Conservation (phyloP, 2,113 vertebrate genomes). For the Myiagra hebetior region DNA sequence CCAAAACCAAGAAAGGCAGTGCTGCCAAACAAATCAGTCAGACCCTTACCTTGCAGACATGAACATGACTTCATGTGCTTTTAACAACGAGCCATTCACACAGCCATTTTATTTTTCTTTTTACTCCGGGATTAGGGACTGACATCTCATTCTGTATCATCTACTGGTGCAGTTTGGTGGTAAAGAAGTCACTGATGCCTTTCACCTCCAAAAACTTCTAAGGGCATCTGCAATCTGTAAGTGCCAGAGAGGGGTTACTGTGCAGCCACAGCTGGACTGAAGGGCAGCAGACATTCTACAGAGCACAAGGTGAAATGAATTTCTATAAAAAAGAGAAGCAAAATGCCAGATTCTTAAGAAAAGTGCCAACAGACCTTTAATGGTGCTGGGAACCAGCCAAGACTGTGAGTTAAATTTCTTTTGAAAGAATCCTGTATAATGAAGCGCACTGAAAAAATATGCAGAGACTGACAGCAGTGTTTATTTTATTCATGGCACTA, state of each 20-base stretch:
- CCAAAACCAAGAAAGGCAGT: neutral
- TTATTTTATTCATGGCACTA: slow-evolving; percentile 51
- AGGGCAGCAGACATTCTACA: neutral
- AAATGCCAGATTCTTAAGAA: neutral
- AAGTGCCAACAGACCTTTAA: slow-evolving; percentile 33
- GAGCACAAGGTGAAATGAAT: neutral
- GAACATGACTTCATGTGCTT: neutral
- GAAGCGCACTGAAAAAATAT: slow-evolving; percentile 43
- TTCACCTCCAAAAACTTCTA: neutral
- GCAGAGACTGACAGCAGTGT: slow-evolving; percentile 44
- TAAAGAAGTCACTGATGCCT: neutral
- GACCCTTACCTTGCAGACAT: neutral
- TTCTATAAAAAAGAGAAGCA: slow-evolving; percentile 2
- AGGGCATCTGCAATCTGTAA: neutral
- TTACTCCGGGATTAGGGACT: neutral
- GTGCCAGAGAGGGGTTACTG: neutral
- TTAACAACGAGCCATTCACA: neutral
- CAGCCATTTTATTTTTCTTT: neutral
- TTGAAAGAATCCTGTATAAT: slow-evolving; percentile 40
- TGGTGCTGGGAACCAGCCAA: slow-evolving; percentile 41
- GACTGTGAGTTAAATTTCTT: slow-evolving; percentile 13
- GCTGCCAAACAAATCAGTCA: neutral
- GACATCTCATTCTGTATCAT: neutral
- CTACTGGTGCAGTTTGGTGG: neutral
- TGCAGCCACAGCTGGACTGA: neutral